Evolutionary conservation across 2,113 vertebrate species (phyloP).

Genomic region (Scatophagus argus): DNA sequence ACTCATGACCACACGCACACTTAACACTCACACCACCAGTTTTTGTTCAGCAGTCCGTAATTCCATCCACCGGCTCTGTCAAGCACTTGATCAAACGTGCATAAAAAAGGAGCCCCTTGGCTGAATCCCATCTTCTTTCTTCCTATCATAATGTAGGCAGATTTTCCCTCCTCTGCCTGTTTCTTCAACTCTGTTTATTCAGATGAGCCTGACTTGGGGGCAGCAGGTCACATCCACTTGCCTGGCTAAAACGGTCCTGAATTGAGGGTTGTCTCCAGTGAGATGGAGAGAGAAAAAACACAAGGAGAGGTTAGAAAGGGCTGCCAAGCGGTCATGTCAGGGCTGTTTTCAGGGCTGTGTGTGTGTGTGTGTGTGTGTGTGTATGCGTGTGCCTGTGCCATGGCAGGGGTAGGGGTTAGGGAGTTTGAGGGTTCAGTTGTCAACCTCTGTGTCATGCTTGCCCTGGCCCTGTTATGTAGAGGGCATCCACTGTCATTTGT

Average conservation of each 20-base stretch:
- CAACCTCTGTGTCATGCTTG: conserved; percentile 83
- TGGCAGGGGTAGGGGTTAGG: conserved; percentile 65
- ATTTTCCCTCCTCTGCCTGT: conserved; percentile 74
- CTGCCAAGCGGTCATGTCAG: conserved; percentile 74
- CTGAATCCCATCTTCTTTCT: conserved; percentile 64
- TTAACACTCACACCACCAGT: conserved; percentile 68
- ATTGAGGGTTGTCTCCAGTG: conserved; percentile 84
- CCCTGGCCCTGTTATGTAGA: conserved; percentile 83
- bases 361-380: conserved; percentile 58
- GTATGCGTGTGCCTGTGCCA: conserved; percentile 48
- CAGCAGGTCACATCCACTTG: conserved; percentile 89
- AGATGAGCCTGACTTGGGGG: conserved; percentile 84
- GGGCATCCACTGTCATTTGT: conserved; percentile 85
- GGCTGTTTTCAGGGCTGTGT: conserved; percentile 64
- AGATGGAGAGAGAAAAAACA: conserved; percentile 75
- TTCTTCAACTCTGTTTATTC: conserved; percentile 86
- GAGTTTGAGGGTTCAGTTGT: conserved; percentile 85
- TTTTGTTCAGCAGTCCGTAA: conserved; percentile 93
- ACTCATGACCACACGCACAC: conserved; percentile 22
- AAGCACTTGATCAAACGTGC: conserved; percentile 89
- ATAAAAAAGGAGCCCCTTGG: conserved; percentile 84
- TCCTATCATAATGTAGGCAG: conserved; percentile 87
- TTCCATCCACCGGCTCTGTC: conserved; percentile 91
- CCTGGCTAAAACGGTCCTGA: conserved; percentile 83
- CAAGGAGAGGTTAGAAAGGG: conserved; percentile 68